A percentile compares a stretch with the other conserved stretches of the same genome.
phyloP scores from a whole-genome alignment of 2,113 vertebrate genomes.

The Lontra canadensis region DNA sequence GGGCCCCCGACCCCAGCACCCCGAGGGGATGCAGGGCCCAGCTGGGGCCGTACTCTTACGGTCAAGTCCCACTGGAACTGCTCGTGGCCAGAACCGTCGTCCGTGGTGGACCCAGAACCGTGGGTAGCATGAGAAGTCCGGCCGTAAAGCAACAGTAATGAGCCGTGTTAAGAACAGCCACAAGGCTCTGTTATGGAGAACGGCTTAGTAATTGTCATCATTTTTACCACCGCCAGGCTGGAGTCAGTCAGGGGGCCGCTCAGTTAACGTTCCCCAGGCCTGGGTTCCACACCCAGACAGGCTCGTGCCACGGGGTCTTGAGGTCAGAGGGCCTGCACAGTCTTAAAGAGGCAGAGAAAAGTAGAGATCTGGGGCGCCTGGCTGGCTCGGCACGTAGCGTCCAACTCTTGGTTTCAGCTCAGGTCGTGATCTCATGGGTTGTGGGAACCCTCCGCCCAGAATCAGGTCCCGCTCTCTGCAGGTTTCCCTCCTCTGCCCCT shows the following conservation, averaged over 20 bases:
- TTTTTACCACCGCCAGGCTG: background rate
- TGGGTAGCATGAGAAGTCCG: background rate
- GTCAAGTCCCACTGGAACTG: rapidly evolving
- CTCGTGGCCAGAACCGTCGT: background rate
- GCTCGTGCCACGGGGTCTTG: rapidly evolving
- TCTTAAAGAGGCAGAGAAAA: background rate
- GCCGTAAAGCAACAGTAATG: no score
- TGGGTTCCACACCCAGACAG: background rate
- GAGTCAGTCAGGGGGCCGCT: background rate
- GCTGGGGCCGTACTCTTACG: background rate
- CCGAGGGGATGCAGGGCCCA: background rate
- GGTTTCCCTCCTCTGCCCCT: background rate
- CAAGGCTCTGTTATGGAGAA: background rate
- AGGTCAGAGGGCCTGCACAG: background rate
- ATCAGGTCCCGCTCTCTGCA: background rate
- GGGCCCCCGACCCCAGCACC: rapidly evolving
- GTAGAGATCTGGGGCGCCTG: background rate
- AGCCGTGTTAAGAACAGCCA: background rate
- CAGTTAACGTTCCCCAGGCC: no score
- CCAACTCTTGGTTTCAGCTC: background rate
- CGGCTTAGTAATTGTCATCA: no score
- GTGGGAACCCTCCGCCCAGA: background rate
- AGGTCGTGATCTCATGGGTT: background rate
- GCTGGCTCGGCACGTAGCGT: background rate
- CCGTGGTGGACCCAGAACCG: background rate